Evolutionary conservation across 2,113 vertebrate species (phyloP).

Genomic region (Oceanodroma tethys): DNA sequence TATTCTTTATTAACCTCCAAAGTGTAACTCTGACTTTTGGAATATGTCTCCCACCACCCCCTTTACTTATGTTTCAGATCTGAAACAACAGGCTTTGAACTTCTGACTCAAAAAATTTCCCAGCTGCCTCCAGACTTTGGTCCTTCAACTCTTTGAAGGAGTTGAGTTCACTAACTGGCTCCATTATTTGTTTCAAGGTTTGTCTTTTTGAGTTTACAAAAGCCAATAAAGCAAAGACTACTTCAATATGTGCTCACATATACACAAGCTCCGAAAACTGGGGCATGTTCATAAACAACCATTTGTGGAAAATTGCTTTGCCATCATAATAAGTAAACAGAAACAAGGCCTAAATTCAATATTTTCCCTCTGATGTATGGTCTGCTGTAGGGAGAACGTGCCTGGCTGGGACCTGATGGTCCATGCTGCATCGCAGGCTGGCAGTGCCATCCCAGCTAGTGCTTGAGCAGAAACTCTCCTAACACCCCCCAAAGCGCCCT

Average conservation of each 20-base stretch:
- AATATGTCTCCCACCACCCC: background rate
- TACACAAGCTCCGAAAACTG: background rate
- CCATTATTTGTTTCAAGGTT: background rate
- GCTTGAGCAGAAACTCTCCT: background rate
- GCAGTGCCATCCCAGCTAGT: background rate
- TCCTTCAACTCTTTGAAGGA: background rate
- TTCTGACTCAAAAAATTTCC: background rate
- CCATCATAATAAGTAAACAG: background rate
- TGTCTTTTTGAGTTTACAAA: background rate
- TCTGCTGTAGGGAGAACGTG: background rate
- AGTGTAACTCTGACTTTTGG: background rate
- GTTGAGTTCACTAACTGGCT: background rate
- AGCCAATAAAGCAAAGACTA: background rate
- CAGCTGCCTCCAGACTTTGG: background rate
- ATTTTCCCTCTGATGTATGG: background rate
- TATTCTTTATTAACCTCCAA: background rate
- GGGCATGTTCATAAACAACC: background rate
- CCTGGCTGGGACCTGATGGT: background rate
- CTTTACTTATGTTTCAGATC: background rate
- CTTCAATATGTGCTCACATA: background rate
- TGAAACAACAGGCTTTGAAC: background rate
- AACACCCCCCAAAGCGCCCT: fast-evolving
- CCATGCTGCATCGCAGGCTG: fast-evolving
- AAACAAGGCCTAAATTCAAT: background rate
- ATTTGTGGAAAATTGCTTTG: background rate